Percentiles rank a stretch among this genome's conserved stretches.
phyloP scores from a whole-genome alignment of 1,140 invertebrate species.

The Penaeus indicus region DNA sequence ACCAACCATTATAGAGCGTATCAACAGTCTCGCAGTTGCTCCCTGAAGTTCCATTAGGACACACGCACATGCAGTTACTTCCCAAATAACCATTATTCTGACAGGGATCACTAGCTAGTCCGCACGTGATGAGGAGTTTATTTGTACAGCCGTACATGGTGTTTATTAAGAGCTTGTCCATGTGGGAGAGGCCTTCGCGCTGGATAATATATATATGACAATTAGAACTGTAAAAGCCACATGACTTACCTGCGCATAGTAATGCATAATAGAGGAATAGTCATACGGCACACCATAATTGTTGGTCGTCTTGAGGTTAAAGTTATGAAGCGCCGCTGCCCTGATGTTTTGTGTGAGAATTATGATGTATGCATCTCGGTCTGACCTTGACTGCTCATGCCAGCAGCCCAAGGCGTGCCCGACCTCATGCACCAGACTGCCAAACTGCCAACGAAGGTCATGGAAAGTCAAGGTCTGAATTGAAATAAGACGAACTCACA shows the following conservation, averaged over 20 bases:
- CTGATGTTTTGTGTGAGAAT: slow-evolving; percentile 69
- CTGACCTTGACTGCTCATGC: slow-evolving; percentile 71
- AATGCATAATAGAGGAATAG: slow-evolving; percentile 60
- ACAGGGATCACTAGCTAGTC: slow-evolving; percentile 17
- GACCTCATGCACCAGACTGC: slow-evolving; percentile 83
- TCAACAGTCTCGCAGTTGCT: slow-evolving; percentile 30
- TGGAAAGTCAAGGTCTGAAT: no score
- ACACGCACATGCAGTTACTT: slow-evolving; percentile 29
- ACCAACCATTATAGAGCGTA: slow-evolving; percentile 9
- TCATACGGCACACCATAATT: slow-evolving; percentile 59
- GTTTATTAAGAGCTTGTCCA: slow-evolving; percentile 40
- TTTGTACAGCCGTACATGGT: slow-evolving; percentile 35
- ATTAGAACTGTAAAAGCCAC: no score
- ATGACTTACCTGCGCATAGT: slow-evolving; percentile 9
- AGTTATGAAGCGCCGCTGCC: not conserved
- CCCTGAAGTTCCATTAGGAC: slow-evolving; percentile 31
- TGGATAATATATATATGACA: not conserved
- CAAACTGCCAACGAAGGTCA: slow-evolving; percentile 22
- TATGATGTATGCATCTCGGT: slow-evolving; percentile 70
- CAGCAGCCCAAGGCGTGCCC: slow-evolving; percentile 70
- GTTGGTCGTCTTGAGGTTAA: slow-evolving; percentile 69
- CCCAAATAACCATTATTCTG: slow-evolving; percentile 43
- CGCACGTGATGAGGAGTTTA: slow-evolving; percentile 20
- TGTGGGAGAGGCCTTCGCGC: slow-evolving; percentile 38
- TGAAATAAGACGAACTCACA: no score